These are phyloP conservation scores for Centruroides sculpturatus DNA, from an alignment of 1,140 invertebrate genomes.

Conservation along the genomic window DNA sequence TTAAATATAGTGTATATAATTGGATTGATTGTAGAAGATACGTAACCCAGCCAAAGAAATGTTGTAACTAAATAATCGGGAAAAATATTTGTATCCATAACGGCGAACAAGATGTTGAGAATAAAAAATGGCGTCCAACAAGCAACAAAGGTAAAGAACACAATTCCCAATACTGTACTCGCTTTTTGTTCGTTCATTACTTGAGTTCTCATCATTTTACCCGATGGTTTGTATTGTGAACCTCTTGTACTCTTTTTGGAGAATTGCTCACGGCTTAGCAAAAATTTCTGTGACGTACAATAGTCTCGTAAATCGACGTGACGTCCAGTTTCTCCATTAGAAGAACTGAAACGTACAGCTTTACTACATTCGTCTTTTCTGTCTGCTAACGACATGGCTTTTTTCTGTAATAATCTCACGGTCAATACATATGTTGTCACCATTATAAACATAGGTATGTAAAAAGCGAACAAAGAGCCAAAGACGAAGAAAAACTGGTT, in stretches of 20 bases:
- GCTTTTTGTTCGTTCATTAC: conserved; percentile 63
- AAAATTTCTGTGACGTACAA: no score
- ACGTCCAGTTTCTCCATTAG: not conserved
- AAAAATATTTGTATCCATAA: conserved; percentile 39
- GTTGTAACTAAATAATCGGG: conserved; percentile 57
- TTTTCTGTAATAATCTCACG: conserved; percentile 53
- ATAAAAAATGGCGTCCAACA: conserved; percentile 90
- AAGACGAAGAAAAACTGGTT: conserved; percentile 74
- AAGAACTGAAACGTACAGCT: not conserved
- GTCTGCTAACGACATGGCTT: conserved; percentile 24
- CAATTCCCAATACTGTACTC: conserved; percentile 81
- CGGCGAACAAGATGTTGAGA: conserved; percentile 60
- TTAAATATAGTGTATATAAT: conserved; percentile 66
- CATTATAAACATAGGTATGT: conserved; percentile 89
- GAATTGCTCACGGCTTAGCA: no score
- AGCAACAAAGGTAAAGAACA: conserved; percentile 85
- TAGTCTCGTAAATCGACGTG: no score
- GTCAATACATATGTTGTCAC: conserved; percentile 82
- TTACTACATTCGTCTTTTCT: conserved; percentile 10
- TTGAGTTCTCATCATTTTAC: conserved; percentile 7
- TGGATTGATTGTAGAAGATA: conserved; percentile 84
- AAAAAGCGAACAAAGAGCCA: conserved; percentile 86
- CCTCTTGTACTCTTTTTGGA: no score
- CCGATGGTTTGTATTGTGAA: not conserved
- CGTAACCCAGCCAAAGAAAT: conserved; percentile 68